phyloP scores from a whole-genome alignment of 2,888 invertebrate species.

The Boloria euphrosyne region DNA sequence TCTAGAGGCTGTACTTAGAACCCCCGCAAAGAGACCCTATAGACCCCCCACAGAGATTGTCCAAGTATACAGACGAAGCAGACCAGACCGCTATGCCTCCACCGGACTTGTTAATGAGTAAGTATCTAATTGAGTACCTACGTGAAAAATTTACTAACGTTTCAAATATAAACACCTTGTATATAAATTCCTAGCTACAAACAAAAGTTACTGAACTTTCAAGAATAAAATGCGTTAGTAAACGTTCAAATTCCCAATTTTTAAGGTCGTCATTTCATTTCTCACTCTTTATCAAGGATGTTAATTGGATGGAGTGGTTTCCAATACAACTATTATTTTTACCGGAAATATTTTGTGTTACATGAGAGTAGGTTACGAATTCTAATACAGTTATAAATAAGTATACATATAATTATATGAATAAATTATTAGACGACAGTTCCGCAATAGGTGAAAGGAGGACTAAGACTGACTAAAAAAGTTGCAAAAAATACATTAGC shows the following conservation, averaged over 20 bases:
- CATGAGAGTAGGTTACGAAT: too few relatives aligned
- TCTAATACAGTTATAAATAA: too few relatives aligned
- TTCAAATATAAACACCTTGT: background rate
- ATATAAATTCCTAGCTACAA: background rate
- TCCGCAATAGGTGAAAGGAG: slow-evolving; percentile 45
- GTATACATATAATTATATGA: too few relatives aligned
- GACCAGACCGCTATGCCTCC: slow-evolving; percentile 91
- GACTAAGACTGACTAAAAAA: slow-evolving; percentile 20
- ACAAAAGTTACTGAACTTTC: too few relatives aligned
- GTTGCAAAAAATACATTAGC: slow-evolving; percentile 25
- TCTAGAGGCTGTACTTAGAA: slow-evolving; percentile 88
- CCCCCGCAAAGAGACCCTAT: slow-evolving; percentile 88
- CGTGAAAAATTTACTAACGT: slow-evolving; percentile 7
- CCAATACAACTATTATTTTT: too few relatives aligned
- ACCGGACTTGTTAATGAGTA: slow-evolving; percentile 92
- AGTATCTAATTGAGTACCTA: slow-evolving; percentile 61
- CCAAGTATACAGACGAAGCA: slow-evolving; percentile 86
- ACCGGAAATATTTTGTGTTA: too few relatives aligned
- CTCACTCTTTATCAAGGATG: too few relatives aligned
- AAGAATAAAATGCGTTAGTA: too few relatives aligned
- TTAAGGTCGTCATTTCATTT: too few relatives aligned
- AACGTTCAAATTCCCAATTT: too few relatives aligned
- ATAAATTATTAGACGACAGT: slow-evolving; percentile 36
- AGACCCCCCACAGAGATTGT: slow-evolving; percentile 92
- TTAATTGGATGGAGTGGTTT: too few relatives aligned